phyloP scores from a whole-genome alignment of 2,888 invertebrate species.

The Geotrupes spiniger region DNA sequence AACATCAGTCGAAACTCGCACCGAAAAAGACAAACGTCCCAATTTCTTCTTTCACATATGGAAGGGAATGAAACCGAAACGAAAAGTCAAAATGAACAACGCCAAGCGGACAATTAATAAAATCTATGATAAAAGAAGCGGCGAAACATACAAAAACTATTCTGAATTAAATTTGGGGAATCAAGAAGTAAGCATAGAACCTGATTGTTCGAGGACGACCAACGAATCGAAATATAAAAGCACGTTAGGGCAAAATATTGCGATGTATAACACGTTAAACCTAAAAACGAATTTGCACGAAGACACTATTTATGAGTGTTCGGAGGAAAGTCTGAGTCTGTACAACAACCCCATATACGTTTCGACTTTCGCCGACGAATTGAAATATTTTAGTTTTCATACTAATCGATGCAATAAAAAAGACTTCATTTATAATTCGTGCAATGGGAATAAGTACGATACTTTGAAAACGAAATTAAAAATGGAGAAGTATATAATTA shows the following conservation, averaged over 20 bases:
- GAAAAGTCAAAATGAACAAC: constrained; percentile 24
- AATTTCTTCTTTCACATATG: constrained; percentile 29
- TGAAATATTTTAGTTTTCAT: constrained; percentile 24
- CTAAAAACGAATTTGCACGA: constrained; percentile 45
- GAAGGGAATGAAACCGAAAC: constrained; percentile 33
- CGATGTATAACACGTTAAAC: constrained; percentile 41
- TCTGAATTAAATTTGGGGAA: constrained; percentile 8
- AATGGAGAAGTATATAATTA: constrained; percentile 60
- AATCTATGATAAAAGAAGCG: constrained; percentile 28
- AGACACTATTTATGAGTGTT: constrained; percentile 48
- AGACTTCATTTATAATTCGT: constrained; percentile 14
- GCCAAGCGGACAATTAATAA: constrained; percentile 38
- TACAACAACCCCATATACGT: constrained; percentile 48
- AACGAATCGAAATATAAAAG: constrained; percentile 14
- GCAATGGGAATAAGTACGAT: constrained; percentile 22
- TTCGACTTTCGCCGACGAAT: constrained; percentile 20
- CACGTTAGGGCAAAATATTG: constrained; percentile 33
- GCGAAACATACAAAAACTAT: constrained; percentile 12
- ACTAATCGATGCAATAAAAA: constrained; percentile 12
- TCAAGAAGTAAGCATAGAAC: background rate
- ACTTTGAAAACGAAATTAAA: constrained; percentile 36
- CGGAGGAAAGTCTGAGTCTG: constrained; percentile 43
- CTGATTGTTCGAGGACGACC: background rate
- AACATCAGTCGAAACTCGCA: too few species aligned
- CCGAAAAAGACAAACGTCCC: constrained; percentile 11